A percentile compares a stretch with the other conserved stretches of the same genome.
phyloP scores from a whole-genome alignment of 2,888 invertebrate genomes.

The Tetranychus truncatus region DNA sequence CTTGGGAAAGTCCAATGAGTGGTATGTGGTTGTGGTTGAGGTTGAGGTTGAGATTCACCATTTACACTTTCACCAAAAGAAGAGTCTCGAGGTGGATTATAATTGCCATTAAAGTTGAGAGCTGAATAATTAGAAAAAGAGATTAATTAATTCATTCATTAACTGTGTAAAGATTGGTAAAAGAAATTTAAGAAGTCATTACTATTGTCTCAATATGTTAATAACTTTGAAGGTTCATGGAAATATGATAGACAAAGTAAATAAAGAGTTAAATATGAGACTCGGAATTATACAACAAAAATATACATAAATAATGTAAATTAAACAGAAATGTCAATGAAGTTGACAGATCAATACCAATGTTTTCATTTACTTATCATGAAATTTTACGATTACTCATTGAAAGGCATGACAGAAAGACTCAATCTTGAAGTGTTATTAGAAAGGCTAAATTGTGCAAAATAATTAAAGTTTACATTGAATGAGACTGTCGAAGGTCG shows the following conservation, averaged over 20 bases:
- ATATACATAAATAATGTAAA: no score
- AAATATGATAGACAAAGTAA: no score
- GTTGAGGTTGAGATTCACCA: background rate
- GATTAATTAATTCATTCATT: background rate
- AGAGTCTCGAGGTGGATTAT: background rate
- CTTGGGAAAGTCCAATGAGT: slow-evolving; percentile 2
- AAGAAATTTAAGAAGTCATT: background rate
- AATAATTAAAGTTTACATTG: background rate
- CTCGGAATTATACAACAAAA: background rate
- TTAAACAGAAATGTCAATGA: background rate
- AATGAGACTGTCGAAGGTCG: background rate
- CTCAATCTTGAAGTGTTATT: no score
- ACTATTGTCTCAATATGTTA: background rate
- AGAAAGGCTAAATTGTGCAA: background rate
- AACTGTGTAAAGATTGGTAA: background rate
- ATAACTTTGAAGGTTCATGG: no score
- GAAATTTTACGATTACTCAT: no score
- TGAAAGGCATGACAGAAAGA: no score
- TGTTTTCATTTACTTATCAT: no score
- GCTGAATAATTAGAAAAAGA: background rate
- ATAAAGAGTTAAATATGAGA: no score
- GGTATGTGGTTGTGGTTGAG: background rate
- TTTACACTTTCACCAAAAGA: background rate
- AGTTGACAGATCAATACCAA: background rate
- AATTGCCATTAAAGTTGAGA: background rate